Evolutionary conservation across 2,888 invertebrate genomes (phyloP), one percentile per base, ranked within the genome.

Genomic region (Caenorhabditis afra): DNA sequence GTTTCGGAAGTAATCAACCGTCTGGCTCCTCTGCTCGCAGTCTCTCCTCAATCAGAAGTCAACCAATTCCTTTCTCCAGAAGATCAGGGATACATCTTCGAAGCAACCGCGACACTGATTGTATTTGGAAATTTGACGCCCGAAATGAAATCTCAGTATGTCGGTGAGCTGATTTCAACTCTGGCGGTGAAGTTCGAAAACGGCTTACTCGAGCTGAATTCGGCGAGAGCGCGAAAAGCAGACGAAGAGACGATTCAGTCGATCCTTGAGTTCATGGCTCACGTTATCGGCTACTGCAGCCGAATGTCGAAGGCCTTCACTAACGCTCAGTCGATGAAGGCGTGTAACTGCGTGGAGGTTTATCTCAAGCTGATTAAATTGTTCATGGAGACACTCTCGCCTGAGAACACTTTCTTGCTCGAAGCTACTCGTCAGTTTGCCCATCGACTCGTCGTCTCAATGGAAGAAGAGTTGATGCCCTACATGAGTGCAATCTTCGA

Each of bases 291-390:
- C 16, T 91, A 92, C 66, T 92, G 92, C 85, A 92, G 93, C 81
- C 92, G 93, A 18, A 91, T 92, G 57, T 93, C 93, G 84, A 93
- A 93, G 89, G 93, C 93, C 1, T 93, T 93, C 88, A 92, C 92
- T 37, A 92, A 91, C 82, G 92, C 92, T 50, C 91, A 91, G 82
- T 92, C 92, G 1, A 92, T 93, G 92, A 91, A 92, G 85, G 88
- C 90, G 47, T 91, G 91, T 85, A 91, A 91, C 35, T 93, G 93
- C 87, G 91, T 91, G 22, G 90, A 91, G 35, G 90, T 92, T 1
- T 93, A 93, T 87, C 89, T 93, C 14, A 90, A 90, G 45, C 91
- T 92, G 12, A 89, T 85, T 49, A 57, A 87, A 70, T 45, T 86
- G 18, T 86, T 86, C 61, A 62, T 84, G 16, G 79, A 81, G 16